phyloP scores from a whole-genome alignment of 2,888 invertebrate species.

The Acholoe squamosa region DNA sequence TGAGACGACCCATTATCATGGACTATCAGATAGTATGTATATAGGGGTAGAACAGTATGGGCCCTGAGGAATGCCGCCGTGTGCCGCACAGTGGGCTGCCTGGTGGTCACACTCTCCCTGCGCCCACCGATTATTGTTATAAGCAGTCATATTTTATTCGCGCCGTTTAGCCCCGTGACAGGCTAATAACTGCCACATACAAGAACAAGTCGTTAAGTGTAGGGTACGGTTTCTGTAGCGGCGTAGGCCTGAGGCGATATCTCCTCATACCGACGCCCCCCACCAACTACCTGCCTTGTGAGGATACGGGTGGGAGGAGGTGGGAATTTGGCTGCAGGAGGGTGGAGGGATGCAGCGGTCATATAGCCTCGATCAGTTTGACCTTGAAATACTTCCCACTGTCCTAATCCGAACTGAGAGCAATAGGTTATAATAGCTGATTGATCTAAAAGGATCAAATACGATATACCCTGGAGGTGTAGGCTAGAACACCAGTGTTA shows the following conservation, averaged over 20 bases:
- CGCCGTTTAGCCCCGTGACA: conserved; percentile 59
- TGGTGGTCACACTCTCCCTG: conserved; percentile 11
- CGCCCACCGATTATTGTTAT: conserved; percentile 47
- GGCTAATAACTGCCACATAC: conserved; percentile 45
- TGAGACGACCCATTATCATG: too few relatives aligned
- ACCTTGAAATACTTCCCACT: too few relatives aligned
- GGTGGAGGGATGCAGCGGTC: too few relatives aligned
- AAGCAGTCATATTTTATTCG: conserved; percentile 59
- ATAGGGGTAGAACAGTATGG: neutral
- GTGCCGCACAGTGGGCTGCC: neutral
- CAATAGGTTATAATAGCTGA: too few relatives aligned
- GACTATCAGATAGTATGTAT: neutral
- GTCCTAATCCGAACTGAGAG: too few relatives aligned
- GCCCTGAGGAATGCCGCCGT: neutral
- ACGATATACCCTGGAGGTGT: too few relatives aligned
- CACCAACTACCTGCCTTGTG: too few relatives aligned
- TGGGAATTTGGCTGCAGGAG: too few relatives aligned
- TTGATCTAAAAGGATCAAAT: too few relatives aligned
- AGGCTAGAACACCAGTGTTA: too few relatives aligned
- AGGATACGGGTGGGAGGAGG: too few relatives aligned
- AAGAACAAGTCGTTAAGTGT: conserved; percentile 60
- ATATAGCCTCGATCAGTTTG: too few relatives aligned
- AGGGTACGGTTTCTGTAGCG: conserved; percentile 36
- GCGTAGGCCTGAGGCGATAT: conserved; percentile 12
- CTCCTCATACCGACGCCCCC: neutral